Conservation (phyloP, 2,888 invertebrate genomes). For the Caenorhabditis sp. region DNA sequence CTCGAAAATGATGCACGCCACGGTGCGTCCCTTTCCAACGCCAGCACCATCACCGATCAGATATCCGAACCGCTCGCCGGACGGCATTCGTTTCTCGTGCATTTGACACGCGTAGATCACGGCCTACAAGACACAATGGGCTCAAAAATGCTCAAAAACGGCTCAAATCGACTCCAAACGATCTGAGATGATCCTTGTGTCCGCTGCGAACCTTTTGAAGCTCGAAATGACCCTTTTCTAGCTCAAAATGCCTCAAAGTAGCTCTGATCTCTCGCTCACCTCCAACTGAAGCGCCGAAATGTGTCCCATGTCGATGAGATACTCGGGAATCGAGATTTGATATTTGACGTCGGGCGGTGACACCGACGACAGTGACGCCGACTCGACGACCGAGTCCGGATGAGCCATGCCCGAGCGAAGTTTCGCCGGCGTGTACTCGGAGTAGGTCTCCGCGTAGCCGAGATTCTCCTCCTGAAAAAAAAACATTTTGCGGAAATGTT, state of each 20-base stretch:
- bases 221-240: no score
- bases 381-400: constrained; percentile 99
- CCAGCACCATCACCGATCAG: constrained; percentile 98
- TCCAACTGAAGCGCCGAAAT: constrained; percentile 97
- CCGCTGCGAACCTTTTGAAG: no score
- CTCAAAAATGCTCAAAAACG: no score
- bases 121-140: no score
- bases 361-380: constrained; percentile 92
- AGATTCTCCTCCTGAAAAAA: constrained; percentile 91
- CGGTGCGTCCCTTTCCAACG: constrained; percentile 97
- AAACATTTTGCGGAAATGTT: not conserved
- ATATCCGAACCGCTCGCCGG: constrained; percentile 92
- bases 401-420: constrained; percentile 90
- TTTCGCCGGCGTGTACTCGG: constrained; percentile 98
- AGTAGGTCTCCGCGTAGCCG: constrained; percentile 98
- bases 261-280: no score
- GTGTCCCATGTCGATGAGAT: constrained; percentile 89
- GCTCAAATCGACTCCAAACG: no score
- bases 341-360: constrained; percentile 86
- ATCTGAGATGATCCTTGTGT: no score
- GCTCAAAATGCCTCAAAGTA: no score
- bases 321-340: constrained; percentile 87
- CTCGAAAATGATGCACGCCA: constrained; percentile 97
- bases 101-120: constrained; percentile 98
- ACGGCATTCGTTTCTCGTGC: constrained; percentile 90